Evolutionary conservation across 2,888 invertebrate species (phyloP).

Genomic region (Apomyelois bistriatella): DNA sequence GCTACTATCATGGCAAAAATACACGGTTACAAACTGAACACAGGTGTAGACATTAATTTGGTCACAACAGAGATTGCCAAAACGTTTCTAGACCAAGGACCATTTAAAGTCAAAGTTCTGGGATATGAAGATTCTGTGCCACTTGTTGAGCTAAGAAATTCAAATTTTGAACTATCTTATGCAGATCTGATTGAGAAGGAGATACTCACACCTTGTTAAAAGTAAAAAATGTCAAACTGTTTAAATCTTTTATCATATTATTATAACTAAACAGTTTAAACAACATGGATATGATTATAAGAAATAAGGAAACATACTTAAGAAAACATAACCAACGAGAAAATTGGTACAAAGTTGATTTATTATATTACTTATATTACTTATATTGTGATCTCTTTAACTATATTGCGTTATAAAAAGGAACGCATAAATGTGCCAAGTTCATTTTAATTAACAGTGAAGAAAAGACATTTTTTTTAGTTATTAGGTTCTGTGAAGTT

Average conservation of each 20-base stretch:
- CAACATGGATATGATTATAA: too few relatives aligned
- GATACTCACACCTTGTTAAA: slow-evolving; percentile 25
- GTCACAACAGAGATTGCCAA: slow-evolving; percentile 45
- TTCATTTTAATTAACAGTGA: too few relatives aligned
- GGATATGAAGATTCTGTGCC: slow-evolving; percentile 32
- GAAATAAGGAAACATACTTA: too few relatives aligned
- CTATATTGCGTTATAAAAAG: too few relatives aligned
- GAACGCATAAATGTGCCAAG: too few relatives aligned
- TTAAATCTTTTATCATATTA: too few relatives aligned
- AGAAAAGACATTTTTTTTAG: background rate
- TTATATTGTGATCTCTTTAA: too few relatives aligned
- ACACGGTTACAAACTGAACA: slow-evolving; percentile 51
- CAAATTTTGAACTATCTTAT: slow-evolving; percentile 44
- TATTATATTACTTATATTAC: too few relatives aligned
- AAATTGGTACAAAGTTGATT: too few relatives aligned
- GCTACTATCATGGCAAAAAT: slow-evolving; percentile 72
- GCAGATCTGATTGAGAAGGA: slow-evolving; percentile 46
- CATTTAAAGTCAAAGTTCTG: slow-evolving; percentile 52
- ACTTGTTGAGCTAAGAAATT: slow-evolving; percentile 51
- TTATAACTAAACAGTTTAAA: too few relatives aligned
- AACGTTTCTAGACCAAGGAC: slow-evolving; percentile 51
- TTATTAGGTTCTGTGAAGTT: background rate
- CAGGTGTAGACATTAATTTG: slow-evolving; percentile 42
- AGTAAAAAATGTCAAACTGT: background rate
- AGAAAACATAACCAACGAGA: too few relatives aligned